Conservation (phyloP, 2,797 vertebrate species). For the Rhyacichthys aspro region DNA sequence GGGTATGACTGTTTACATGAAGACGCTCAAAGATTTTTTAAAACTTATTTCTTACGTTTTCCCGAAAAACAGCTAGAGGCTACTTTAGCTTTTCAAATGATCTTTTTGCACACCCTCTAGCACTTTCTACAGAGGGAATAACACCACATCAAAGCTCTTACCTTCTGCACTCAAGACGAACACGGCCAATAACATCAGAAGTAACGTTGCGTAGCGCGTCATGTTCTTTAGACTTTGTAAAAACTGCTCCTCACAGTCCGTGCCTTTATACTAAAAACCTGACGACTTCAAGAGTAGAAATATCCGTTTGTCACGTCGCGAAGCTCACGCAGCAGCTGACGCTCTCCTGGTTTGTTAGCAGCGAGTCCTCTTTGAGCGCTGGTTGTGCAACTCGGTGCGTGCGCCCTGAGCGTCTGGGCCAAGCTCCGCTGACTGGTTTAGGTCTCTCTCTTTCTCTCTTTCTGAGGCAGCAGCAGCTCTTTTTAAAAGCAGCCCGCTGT, state of each 20-base stretch:
- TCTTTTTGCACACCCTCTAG: too few relatives aligned
- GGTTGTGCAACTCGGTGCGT: conserved; percentile 62
- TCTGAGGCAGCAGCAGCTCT: conserved; percentile 71
- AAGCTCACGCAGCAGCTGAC: conserved; percentile 13
- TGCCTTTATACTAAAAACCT: conserved; percentile 10
- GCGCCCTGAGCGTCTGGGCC: conserved; percentile 51
- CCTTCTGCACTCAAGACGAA: conserved; percentile 89
- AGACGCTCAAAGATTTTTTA: too few relatives aligned
- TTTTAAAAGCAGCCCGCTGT: conserved; percentile 86
- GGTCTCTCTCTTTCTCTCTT: conserved; percentile 18
- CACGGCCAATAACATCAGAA: conserved; percentile 88
- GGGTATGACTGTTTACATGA: too few relatives aligned
- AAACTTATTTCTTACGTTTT: too few relatives aligned
- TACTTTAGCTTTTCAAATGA: too few relatives aligned
- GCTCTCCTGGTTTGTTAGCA: conserved; percentile 13
- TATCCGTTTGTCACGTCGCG: conserved; percentile 38
- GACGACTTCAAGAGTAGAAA: conserved; percentile 16
- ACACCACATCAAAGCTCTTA: conserved; percentile 59
- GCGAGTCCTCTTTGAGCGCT: conserved; percentile 35
- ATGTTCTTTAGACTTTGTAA: conserved; percentile 65
- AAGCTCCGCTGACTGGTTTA: conserved; percentile 26
- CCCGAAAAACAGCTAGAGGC: too few relatives aligned
- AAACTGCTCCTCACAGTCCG: neutral
- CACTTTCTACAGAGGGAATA: too few relatives aligned
- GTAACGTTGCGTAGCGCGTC: conserved; percentile 87